phyloP scores from a whole-genome alignment of 2,113 vertebrate species.

The rabbit (Oryctolagus cuniculus) region DNA sequence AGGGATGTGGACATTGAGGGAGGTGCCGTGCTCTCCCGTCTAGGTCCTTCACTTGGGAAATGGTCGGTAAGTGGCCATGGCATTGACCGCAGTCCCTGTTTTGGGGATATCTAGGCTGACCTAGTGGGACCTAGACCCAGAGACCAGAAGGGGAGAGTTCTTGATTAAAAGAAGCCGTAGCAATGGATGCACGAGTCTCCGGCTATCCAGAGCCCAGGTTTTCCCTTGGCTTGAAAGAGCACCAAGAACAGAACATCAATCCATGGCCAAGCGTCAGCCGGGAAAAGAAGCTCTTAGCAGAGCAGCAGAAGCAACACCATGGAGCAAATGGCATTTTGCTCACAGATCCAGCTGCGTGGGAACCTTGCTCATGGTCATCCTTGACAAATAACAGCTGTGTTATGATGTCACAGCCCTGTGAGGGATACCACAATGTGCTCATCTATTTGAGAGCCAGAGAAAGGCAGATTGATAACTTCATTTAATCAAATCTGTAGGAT shows the following conservation, averaged over 20 bases:
- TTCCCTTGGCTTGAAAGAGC: background rate
- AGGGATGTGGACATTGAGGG: background rate
- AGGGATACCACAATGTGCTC: conserved; percentile 51
- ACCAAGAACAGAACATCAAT: background rate
- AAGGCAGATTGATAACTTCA: conserved; percentile 56
- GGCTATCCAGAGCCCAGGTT: background rate
- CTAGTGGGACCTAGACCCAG: background rate
- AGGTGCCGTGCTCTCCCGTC: background rate
- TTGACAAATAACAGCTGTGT: conserved; percentile 41
- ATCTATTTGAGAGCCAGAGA: conserved; percentile 39
- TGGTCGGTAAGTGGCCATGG: background rate
- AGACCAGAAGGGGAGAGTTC: background rate
- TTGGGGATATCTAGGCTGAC: background rate
- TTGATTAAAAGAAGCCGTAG: background rate
- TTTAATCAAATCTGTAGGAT: conserved; percentile 62
- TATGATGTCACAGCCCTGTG: background rate
- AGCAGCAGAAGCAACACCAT: background rate
- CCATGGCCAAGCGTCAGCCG: background rate
- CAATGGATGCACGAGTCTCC: background rate
- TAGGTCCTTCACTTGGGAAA: background rate
- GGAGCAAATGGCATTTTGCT: background rate
- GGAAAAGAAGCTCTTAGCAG: background rate
- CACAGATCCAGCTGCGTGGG: background rate
- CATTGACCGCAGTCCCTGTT: background rate
- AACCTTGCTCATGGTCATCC: conserved; percentile 8